Conservation (phyloP, 2,797 vertebrate genomes). For the Mus minutoides region DNA sequence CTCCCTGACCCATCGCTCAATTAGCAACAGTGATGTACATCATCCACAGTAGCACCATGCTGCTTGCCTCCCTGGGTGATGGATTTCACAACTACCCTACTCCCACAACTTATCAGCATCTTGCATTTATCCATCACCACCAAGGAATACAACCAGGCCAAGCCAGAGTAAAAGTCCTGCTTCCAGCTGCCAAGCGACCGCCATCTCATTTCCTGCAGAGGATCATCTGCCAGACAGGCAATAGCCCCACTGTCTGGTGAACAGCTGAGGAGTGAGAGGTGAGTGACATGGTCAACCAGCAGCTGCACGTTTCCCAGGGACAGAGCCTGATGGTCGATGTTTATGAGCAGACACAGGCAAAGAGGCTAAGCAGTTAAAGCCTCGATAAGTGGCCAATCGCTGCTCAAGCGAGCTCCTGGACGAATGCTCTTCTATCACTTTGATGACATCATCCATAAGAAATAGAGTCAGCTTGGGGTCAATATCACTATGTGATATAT, state of each 20-base stretch:
- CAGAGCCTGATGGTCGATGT: conserved; percentile 5
- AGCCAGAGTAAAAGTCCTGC: neutral
- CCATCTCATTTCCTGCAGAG: neutral
- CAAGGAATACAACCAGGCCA: neutral
- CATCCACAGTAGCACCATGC: too few species aligned
- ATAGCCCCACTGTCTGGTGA: conserved; percentile 9
- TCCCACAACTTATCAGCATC: neutral
- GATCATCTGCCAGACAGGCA: conserved; percentile 52
- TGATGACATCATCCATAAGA: neutral
- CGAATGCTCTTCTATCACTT: conserved; percentile 17
- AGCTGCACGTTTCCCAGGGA: conserved; percentile 66
- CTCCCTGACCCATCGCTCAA: neutral
- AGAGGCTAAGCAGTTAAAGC: conserved; percentile 35
- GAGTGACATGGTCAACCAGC: conserved; percentile 11
- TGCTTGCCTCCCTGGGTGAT: neutral
- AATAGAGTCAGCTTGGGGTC: neutral
- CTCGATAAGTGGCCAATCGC: neutral
- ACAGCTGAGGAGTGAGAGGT: conserved; percentile 64
- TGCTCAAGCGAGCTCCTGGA: neutral
- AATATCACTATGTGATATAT: neutral
- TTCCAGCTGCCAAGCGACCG: conserved; percentile 27
- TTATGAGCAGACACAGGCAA: neutral
- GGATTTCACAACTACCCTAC: neutral
- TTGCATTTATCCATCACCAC: neutral
- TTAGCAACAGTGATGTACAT: neutral